Conservation (phyloP, 2,113 vertebrate genomes). For the Promerops cafer region DNA sequence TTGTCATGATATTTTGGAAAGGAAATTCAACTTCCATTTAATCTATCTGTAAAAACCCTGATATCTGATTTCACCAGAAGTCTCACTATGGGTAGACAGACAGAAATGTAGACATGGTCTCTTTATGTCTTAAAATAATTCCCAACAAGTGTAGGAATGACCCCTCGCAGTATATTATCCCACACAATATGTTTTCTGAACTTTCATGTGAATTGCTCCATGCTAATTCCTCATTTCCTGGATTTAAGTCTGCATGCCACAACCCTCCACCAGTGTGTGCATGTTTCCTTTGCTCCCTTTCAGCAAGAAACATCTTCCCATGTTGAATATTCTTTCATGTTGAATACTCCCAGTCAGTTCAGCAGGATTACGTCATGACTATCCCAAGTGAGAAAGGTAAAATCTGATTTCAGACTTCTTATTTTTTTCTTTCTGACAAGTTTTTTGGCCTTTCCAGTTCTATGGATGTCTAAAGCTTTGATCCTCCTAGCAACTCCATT, state of each 20-base stretch:
- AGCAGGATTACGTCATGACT: background rate
- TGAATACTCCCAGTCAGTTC: background rate
- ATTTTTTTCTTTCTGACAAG: background rate
- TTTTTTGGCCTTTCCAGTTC: background rate
- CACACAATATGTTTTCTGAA: background rate
- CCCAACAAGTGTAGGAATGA: background rate
- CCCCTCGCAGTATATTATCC: background rate
- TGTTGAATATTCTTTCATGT: background rate
- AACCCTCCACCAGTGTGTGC: background rate
- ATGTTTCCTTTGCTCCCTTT: background rate
- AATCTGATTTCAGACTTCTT: background rate
- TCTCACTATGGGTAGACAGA: background rate
- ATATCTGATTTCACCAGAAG: slow-evolving; percentile 15
- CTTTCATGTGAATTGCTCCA: slow-evolving; percentile 11
- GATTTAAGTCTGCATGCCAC: background rate
- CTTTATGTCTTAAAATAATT: slow-evolving; percentile 18
- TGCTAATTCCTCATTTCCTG: slow-evolving; percentile 16
- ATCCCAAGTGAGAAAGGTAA: background rate
- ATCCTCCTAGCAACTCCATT: background rate
- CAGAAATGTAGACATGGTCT: slow-evolving; percentile 10
- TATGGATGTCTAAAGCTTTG: background rate
- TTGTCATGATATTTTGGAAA: background rate
- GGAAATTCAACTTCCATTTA: slow-evolving; percentile 1
- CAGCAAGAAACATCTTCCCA: background rate
- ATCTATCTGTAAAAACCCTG: background rate